Evolutionary conservation across 2,797 vertebrate species (phyloP).

Genomic region (Dendrocincla tyrannina): DNA sequence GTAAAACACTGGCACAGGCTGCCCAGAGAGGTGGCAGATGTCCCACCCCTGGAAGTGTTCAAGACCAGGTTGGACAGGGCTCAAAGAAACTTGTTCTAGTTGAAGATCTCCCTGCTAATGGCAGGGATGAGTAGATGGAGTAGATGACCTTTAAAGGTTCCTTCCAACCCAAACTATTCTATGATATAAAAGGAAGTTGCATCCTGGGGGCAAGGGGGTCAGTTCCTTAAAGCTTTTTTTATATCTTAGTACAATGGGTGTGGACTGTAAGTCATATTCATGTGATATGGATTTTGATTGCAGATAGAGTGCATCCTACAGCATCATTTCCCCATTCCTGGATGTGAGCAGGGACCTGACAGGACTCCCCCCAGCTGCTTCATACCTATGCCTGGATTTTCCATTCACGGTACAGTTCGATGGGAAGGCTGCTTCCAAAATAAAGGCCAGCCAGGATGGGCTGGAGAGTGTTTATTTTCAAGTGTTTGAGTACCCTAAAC

Average conservation of each 20-base stretch:
- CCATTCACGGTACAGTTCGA: not conserved
- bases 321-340: not conserved
- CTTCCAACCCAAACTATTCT: not conserved
- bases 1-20: not conserved
- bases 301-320: not conserved
- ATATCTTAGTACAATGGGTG: not conserved
- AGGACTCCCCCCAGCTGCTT: not conserved
- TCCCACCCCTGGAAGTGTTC: not conserved
- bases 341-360: fast-evolving
- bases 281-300: not conserved
- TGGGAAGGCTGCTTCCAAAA: not conserved
- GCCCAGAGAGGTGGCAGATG: not conserved
- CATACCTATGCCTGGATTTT: not conserved
- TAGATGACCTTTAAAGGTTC: not conserved
- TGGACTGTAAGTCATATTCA: not conserved
- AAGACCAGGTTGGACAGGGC: not conserved
- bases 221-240: not conserved
- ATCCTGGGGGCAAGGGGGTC: not conserved
- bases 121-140: not conserved
- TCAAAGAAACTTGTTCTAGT: not conserved
- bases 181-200: not conserved
- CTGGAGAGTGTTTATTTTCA: not conserved
- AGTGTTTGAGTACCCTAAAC: not conserved
- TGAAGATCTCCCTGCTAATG: not conserved
- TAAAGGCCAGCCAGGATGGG: not conserved